Conservation (phyloP, 1,140 invertebrate genomes). For the Patella vulgata region DNA sequence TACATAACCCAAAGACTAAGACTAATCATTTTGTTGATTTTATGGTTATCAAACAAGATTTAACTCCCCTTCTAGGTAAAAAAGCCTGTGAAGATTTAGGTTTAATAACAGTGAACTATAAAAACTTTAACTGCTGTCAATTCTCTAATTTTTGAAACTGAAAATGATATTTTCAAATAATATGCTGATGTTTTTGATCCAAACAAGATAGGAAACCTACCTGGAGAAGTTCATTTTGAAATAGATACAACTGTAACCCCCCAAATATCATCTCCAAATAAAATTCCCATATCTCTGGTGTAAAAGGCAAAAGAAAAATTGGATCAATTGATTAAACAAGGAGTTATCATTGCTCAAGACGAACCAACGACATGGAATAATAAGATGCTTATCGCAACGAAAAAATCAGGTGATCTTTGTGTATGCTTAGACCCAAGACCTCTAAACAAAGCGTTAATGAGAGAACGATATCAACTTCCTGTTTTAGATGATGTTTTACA, state of each 20-base stretch:
- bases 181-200: slow-evolving; percentile 28
- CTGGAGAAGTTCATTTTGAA: no score
- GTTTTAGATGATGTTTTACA: slow-evolving; percentile 42
- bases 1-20: no score
- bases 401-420: slow-evolving; percentile 29
- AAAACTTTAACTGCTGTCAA: no score
- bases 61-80: no score
- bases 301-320: slow-evolving; percentile 3
- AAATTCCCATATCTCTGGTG: slow-evolving; percentile 1
- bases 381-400: slow-evolving; percentile 23
- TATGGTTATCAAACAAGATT: no score
- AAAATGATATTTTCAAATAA: slow-evolving; percentile 2
- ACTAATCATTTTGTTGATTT: no score
- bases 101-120: no score
- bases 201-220: no score
- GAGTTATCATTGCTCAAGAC: not conserved
- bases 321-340: not conserved
- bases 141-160: no score
- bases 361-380: slow-evolving; percentile 34
- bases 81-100: no score
- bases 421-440: slow-evolving; percentile 41
- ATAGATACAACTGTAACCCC: no score
- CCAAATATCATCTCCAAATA: no score
- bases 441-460: slow-evolving; percentile 25
- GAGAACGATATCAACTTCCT: slow-evolving; percentile 29